Evolutionary conservation across 2,888 invertebrate genomes (phyloP), one percentile per base, ranked within the genome.

Genomic region (Ormia ochracea): DNA sequence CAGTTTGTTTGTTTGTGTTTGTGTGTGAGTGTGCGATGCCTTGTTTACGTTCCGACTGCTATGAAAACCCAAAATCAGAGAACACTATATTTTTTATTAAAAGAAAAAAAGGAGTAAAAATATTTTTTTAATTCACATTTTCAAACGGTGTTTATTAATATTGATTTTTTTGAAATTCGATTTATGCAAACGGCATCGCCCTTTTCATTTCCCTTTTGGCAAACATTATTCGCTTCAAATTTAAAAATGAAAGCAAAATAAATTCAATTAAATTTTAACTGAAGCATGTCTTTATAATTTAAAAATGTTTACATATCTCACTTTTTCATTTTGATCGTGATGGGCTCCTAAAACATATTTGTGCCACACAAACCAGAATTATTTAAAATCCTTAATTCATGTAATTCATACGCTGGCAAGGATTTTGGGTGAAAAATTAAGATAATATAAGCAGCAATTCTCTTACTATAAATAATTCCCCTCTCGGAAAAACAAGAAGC

Each of bases 131-230:
- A 23, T 36, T 26, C 45, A 48, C 28, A 36, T 56, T 48, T 70
- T 38, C 48, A 69, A 59, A 70, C 26, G 31, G n/a, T n/a, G n/a
- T n/a, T n/a, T n/a, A n/a, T n/a, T n/a, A n/a, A 70, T 70, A 59
- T 59, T 70, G 58, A 50, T 59, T 59, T 58, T 26, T 59, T 59
- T 19, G 6, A 17, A 36, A 38, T 17, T 48, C 48, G 23, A 52
- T 52, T 59, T 70, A 28, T 45, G 14, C 58, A 21, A 33, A 12
- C 9, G 19, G 41, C 33, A 19, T 66, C 5, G 1, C 2, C 14
- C 12, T 12, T 31, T 14, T 23, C 7, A 14, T 43, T 12, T 23
- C 23, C 23, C 3, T 17, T n/a, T 54, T 68, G 41, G 28, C 10
- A 1, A 66, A 41, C 26, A 19, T 17, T 17, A 10, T 50, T 48